Base-by-base conservation (phyloP, 1,140 invertebrate species). In the Heliconius hermathena region DNA sequence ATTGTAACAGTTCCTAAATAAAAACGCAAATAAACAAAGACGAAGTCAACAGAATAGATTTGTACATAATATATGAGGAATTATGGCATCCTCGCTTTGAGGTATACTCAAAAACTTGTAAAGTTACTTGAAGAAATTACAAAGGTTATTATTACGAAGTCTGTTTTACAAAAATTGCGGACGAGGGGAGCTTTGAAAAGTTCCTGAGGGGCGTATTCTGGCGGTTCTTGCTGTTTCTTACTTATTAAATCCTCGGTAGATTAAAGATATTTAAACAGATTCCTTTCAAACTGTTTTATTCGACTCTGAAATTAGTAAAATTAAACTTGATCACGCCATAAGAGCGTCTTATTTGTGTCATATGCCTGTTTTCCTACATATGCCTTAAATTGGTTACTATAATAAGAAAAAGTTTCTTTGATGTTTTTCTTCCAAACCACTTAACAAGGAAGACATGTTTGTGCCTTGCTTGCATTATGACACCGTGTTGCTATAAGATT, bases 401-500 rank as follows among this genome's bases (percentile, higher is more conserved):
- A 91, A 94, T 94, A 93, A 93, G 92, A 90, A 93, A 66, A 94
- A 93, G 88, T 94, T 94, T 93, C 89, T 87, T 88, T 89, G 91
- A 93, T 94, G 91, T 93, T 94, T 92, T 94, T 94, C 93, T 94
- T 94, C 92, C 92, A 92, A 93, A 94, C 93, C 92, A 94, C 93
- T 94, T 94, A 94, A 93, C 92, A 92, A 91, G 88, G 92, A 89
- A 91, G 92, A 92, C 87, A 93, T 94, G 92, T 93, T 93, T 94
- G 93, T 93, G 91, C 90, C 90, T 88, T 90, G 91, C 93, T 93
- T 94, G 93, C 93, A 94, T 93, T 94, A 93, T 93, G 93, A 93
- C 93, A 91, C 90, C 89, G 91, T 90, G 91, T 89, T 93, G 88
- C 93, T 90, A 86, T 83, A 89, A 93, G 91, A 93, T 94, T 93